These are phyloP conservation scores for Brachyptera risi DNA, from an alignment of 2,888 invertebrate species.

Conservation along the genomic window DNA sequence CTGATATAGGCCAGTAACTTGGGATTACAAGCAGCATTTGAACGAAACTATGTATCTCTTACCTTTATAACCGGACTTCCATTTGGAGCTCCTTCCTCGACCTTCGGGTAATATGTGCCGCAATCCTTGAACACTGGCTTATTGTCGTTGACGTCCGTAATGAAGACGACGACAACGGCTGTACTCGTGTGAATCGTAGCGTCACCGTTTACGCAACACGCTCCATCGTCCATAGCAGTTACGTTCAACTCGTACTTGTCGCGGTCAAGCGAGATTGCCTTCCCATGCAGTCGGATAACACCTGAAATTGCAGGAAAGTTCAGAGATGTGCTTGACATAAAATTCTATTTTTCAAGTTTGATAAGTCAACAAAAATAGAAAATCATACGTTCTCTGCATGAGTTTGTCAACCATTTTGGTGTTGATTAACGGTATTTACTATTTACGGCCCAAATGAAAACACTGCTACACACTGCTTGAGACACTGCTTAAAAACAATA, in stretches of 20 bases:
- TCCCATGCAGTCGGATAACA: conserved; percentile 84
- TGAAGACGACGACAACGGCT: conserved; percentile 92
- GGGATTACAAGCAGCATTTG: not conserved
- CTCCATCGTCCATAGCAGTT: conserved; percentile 95
- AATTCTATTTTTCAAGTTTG: too few relatives aligned
- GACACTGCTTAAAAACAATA: too few relatives aligned
- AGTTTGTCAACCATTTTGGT: too few relatives aligned
- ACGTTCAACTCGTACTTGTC: conserved; percentile 96
- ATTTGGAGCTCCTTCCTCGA: conserved; percentile 90
- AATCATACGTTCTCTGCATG: too few relatives aligned
- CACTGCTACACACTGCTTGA: too few relatives aligned
- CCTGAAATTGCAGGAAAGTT: too few relatives aligned
- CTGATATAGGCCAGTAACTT: not conserved
- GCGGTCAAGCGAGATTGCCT: conserved; percentile 80
- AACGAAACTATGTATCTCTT: too few relatives aligned
- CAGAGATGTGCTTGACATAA: too few relatives aligned
- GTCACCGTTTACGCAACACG: conserved; percentile 89
- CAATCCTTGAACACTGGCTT: conserved; percentile 95
- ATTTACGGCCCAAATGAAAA: too few relatives aligned
- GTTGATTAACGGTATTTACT: too few relatives aligned
- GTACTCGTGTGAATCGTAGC: conserved; percentile 87
- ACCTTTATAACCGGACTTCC: conserved; percentile 92
- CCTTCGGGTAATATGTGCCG: conserved; percentile 86
- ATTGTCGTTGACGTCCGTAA: conserved; percentile 95
- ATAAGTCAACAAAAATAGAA: too few relatives aligned